Evolutionary conservation across 2,113 vertebrate genomes (phyloP), one percentile per base, ranked within the genome.

Genomic region (Tyrannus savana): DNA sequence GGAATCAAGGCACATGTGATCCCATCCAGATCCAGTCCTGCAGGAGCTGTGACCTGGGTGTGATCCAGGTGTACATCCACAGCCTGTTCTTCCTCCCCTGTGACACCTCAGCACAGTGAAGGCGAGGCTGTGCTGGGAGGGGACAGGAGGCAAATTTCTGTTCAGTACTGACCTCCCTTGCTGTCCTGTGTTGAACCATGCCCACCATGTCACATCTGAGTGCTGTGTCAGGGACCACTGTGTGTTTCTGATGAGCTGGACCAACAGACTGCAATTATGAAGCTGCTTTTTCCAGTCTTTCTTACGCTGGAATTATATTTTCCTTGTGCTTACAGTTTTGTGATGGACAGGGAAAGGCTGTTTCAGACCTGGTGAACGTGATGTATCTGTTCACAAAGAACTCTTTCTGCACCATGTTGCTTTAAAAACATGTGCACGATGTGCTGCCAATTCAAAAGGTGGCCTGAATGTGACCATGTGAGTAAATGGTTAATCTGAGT

Each of bases 31-130:
- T 62, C 6, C 42, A 73, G 37, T 49, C 46, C 50, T 60, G 1
- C 31, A 3, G 17, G 24, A 10, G 19, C 59, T 75, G 19, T 42
- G 52, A 23, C n/a, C 44, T 46, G 47, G 2, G 7, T 30, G 15
- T 21, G 14, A 33, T 7, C 7, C 24, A 35, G 12, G 9, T 84
- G 27, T 17, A 16, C 31, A 14, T 28, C 46, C 35, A 13, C 25
- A 67, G 87, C 49, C 47, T 72, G 1, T n/a, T 59, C 67, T 68
- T 64, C n/a, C 39, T 21, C 19, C 41, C 31, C 27, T 6, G 2
- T n/a, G 25, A 58, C 14, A 10, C 19, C 28, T 31, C 3, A 1
- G 23, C 42, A 3, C 1, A 1, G 31, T 35, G 42, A 33, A 35
- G 47, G 14, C 23, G 37, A 60, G 41, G 46, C 50, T 62, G 50